Base-by-base conservation (phyloP, 2,113 vertebrate genomes). In the Hylia prasina region DNA sequence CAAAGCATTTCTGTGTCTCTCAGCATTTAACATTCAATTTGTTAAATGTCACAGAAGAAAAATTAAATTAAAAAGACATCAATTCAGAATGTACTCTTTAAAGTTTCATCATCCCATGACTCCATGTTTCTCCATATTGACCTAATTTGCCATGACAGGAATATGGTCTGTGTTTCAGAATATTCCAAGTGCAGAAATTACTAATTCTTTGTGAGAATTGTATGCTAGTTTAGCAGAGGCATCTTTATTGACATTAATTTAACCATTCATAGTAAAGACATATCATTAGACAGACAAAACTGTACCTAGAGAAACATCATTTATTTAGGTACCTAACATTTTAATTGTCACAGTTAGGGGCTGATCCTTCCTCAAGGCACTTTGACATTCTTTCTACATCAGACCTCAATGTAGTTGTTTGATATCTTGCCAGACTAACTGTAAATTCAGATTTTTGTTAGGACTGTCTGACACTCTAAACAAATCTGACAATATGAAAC, bases 141-240 rank as follows among this genome's bases (percentile, higher is more conserved):
- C 97, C 97, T 98, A 98, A 98, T 98, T 98, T 98, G 87, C 95
- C 93, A 90, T 97, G 98, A 98, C 97, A 98, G 93, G 64, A 97
- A 97, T 96, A 98, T 81, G 75, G 94, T 84, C 87, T 81, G 92
- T 76, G 87, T 97, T 98, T 98, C 95, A 87, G 94, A 97, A 94
- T 85, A 96, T 96, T 97, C 76, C 92, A 96, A 96, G 87, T 94
- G 75, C 68, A 94, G 97, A 96, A 92, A 94, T 92, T 31, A 60
- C 85, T 96, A 93, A 85, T 93, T 73, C 77, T 97, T 93, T 82
- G 47, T 89, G 51, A 91, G 77, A 94, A 84, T 45, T 92, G 37
- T 57, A 56, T 70, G 83, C 13, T 87, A 63, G 9, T 11, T 91
- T 85, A 90, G 54, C 75, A 96, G 57, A 92, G 69, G 9, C 40